Conservation (phyloP, 2,888 invertebrate species). For the Gandaritis pyraliata region DNA sequence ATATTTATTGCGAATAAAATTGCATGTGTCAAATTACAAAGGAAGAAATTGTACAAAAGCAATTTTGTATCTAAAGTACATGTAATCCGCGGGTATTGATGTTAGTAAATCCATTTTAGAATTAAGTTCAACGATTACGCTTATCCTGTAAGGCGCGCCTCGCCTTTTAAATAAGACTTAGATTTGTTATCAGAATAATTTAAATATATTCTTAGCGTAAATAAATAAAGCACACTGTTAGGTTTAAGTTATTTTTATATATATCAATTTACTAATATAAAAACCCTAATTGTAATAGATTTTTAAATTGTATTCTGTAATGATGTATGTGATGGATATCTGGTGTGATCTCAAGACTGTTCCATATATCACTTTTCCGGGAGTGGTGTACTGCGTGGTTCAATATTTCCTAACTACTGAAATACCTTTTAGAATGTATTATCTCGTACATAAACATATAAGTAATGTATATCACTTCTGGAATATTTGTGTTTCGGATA, state of each 20-base stretch:
- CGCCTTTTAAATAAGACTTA: conserved; percentile 80
- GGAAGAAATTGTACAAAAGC: conserved; percentile 27
- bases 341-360: conserved; percentile 68
- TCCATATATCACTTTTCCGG: conserved; percentile 46
- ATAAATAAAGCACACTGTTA: conserved; percentile 56
- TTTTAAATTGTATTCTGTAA: conserved; percentile 64
- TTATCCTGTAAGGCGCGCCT: conserved; percentile 68
- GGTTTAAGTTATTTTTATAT: conserved; percentile 78
- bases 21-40: conserved; percentile 19
- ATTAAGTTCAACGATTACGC: conserved; percentile 80
- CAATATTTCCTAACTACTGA: conserved; percentile 28
- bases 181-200: conserved; percentile 73
- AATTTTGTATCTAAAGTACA: conserved; percentile 32
- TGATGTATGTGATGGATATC: conserved; percentile 54
- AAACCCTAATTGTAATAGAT: conserved; percentile 58
- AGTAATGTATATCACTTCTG: conserved; percentile 30
- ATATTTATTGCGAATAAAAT: conserved; percentile 11
- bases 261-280: conserved; percentile 79
- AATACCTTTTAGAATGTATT: neutral
- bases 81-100: conserved; percentile 59
- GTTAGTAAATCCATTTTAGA: conserved; percentile 62
- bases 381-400: conserved; percentile 28
- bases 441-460: conserved; percentile 13
- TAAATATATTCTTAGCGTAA: conserved; percentile 58
- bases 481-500: conserved; percentile 33